Evolutionary conservation across 2,797 vertebrate genomes (phyloP).

Genomic region (Falco novaeseelandiae): DNA sequence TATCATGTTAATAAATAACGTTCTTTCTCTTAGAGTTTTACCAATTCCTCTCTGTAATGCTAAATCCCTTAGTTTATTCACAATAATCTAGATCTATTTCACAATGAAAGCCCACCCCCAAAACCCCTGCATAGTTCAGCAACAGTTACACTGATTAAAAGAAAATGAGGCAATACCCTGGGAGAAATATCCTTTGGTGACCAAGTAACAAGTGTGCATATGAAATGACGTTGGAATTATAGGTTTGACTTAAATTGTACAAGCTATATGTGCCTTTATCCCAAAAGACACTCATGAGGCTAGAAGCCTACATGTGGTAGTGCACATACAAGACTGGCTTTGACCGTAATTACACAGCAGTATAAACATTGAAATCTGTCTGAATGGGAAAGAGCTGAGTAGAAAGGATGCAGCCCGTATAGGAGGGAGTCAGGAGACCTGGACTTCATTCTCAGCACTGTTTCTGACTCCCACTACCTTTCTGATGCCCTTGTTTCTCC

Average conservation of each 20-base stretch:
- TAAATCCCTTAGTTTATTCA: background rate
- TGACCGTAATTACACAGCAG: background rate
- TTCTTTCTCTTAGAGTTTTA: background rate
- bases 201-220: background rate
- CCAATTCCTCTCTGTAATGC: background rate
- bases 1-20: background rate
- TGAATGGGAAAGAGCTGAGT: background rate
- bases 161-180: background rate
- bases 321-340: background rate
- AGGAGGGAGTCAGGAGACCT: background rate
- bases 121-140: background rate
- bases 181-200: background rate
- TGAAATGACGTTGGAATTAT: background rate
- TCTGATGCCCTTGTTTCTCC: background rate
- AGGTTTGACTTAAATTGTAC: background rate
- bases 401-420: background rate
- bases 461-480: background rate
- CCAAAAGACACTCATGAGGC: background rate
- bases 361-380: background rate
- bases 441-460: background rate
- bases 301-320: background rate
- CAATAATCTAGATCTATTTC: background rate
- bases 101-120: background rate
- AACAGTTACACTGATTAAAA: background rate
- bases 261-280: background rate